Base-by-base conservation (phyloP, 2,113 vertebrate species). In the Rhinogobius similis region DNA sequence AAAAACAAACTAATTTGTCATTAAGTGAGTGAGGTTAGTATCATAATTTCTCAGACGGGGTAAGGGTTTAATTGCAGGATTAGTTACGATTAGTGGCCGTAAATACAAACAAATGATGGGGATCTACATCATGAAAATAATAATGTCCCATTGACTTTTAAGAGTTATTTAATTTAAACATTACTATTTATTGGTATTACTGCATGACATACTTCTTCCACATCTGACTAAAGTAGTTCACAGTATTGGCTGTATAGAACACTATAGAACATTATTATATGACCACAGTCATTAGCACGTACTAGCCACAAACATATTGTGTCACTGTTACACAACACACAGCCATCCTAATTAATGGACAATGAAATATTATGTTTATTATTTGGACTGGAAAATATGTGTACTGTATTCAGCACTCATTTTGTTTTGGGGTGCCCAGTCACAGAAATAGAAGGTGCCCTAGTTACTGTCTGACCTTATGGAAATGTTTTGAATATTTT, bases 341-440 rank as follows among this genome's bases (percentile, higher is more conserved):
- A 85, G 85, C 85, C 72, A 77, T 87, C 83, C 81, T 88, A 89
- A 88, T 87, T 86, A 82, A 76, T 65, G 79, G 46, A 90, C 89
- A 87, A 79, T 82, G 77, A 76, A 77, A 88, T 86, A 86, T 89
- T 88, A 87, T 91, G 78, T 84, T 88, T 69, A 86, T 89, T 84
- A 88, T 91, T 78, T 88, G 82, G 82, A 82, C 83, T 90, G 87
- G 84, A 92, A 91, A 90, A 89, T 89, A 81, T 41, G 75, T 70
- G 68, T 83, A 36, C 76, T 70, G 46, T 65, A 87, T 80, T 72
- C 70, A 68, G 80, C 68, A 78, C 67, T 67, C 65, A 81, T 80
- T 85, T 82, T 81, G 77, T 74, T 77, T 65, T 61, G 56, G 59
- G 81, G 83, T 75, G 69, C 84, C 82, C 73, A 71, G 65, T 89